Conservation (phyloP, 2,113 vertebrate genomes). For the Hiodon alosoides region DNA sequence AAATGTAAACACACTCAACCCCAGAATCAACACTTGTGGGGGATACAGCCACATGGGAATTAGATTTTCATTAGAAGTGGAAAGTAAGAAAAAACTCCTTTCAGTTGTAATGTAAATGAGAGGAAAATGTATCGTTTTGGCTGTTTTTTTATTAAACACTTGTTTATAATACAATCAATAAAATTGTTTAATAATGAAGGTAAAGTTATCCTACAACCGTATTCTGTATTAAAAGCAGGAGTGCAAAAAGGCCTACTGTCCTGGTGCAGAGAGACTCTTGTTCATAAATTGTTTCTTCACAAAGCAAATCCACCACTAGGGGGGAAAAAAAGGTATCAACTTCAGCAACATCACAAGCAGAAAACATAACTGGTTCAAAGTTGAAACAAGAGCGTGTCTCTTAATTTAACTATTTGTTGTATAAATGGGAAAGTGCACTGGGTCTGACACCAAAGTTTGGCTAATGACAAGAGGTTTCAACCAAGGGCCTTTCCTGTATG, state of each 20-base stretch:
- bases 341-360: neutral
- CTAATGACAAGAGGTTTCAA: no score
- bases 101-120: no score
- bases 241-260: constrained; percentile 65
- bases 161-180: constrained; percentile 1
- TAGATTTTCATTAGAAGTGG: no score
- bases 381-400: no score
- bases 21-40: neutral
- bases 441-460: no score
- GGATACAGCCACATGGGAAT: neutral
- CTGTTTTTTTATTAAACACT: constrained; percentile 20
- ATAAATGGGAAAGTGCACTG: no score
- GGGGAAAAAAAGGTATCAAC: constrained; percentile 22
- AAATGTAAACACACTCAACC: neutral
- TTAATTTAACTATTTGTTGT: no score
- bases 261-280: constrained; percentile 94
- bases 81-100: neutral
- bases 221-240: constrained; percentile 15
- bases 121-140: neutral
- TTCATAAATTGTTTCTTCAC: constrained; percentile 99
- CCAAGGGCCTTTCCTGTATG: no score
- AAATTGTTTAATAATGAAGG: neutral
- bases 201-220: constrained; percentile 7
- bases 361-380: neutral
- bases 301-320: constrained; percentile 98